Evolutionary conservation across 2,888 invertebrate genomes (phyloP).

Genomic region (Cantharis nigra): DNA sequence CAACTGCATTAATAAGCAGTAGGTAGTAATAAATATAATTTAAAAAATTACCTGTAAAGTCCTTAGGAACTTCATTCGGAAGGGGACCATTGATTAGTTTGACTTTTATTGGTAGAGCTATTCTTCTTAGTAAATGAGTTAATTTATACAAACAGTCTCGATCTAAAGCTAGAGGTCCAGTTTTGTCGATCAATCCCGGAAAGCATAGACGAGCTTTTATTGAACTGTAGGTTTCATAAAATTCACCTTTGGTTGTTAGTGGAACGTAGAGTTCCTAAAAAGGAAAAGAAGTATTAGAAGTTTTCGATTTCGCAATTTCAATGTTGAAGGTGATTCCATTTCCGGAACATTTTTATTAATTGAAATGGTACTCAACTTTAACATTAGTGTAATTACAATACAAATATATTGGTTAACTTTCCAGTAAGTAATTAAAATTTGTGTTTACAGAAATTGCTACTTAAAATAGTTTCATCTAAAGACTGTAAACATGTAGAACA

Average conservation of each 20-base stretch:
- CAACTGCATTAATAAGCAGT: background rate
- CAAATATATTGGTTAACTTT: conserved; percentile 14
- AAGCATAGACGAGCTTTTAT: conserved; percentile 61
- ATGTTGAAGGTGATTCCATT: conserved; percentile 7
- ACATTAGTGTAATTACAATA: background rate
- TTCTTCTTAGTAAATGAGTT: conserved; percentile 61
- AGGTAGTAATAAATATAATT: background rate
- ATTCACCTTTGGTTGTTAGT: conserved; percentile 74
- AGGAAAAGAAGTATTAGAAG: conserved; percentile 14
- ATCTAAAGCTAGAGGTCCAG: conserved; percentile 56
- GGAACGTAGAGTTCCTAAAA: conserved; percentile 74
- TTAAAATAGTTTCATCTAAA: conserved; percentile 21
- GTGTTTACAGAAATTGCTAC: conserved; percentile 19
- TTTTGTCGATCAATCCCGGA: conserved; percentile 60
- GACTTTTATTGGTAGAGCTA: conserved; percentile 64
- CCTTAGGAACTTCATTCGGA: conserved; percentile 64
- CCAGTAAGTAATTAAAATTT: conserved; percentile 14
- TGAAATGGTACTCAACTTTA: background rate
- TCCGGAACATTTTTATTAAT: conserved; percentile 5
- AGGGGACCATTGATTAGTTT: conserved; percentile 65
- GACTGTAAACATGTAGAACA: conserved; percentile 21
- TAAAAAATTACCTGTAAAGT: conserved; percentile 64
- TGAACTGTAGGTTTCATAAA: conserved; percentile 69
- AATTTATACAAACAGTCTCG: conserved; percentile 59
- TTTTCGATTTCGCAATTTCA: background rate